A percentile compares a stretch with the other conserved stretches of the same genome.
These are phyloP conservation scores for Eutrigla gurnardus DNA, from an alignment of 2,797 vertebrate species.

Conservation along the genomic window DNA sequence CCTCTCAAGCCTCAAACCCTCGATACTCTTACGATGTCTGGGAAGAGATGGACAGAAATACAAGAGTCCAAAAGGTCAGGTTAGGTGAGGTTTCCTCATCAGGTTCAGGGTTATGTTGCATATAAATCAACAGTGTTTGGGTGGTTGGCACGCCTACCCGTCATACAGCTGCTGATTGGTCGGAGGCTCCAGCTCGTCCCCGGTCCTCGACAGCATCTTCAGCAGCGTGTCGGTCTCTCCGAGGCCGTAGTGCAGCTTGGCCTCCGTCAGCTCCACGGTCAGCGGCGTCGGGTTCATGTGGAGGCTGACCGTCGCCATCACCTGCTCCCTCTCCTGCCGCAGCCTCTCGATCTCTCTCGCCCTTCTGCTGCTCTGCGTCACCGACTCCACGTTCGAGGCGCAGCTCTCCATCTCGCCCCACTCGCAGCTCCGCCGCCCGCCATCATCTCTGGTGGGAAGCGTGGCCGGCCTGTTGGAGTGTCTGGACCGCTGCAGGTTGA, in stretches of 20 bases:
- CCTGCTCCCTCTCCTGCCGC: constrained; percentile 85
- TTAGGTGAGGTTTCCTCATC: not conserved
- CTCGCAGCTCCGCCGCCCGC: constrained; percentile 12
- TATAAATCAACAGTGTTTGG: not conserved
- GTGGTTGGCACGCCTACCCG: constrained; percentile 56
- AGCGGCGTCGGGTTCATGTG: constrained; percentile 85
- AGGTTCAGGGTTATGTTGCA: no score
- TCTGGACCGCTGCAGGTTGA: constrained; percentile 72
- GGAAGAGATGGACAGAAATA: constrained; percentile 16
- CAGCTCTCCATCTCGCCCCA: constrained; percentile 56
- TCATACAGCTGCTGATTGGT: constrained; percentile 81
- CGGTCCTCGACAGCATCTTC: constrained; percentile 84
- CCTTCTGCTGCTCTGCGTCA: constrained; percentile 58
- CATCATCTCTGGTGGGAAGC: not conserved
- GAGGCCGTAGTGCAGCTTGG: constrained; percentile 90
- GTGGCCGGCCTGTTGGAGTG: constrained; percentile 29
- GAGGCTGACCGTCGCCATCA: constrained; percentile 89
- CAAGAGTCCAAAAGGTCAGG: not conserved
- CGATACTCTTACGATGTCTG: constrained; percentile 90
- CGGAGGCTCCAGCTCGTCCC: constrained; percentile 65
- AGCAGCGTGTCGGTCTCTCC: constrained; percentile 92
- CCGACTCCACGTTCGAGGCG: constrained; percentile 45
- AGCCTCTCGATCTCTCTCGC: constrained; percentile 85
- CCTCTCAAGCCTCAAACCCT: constrained; percentile 86
- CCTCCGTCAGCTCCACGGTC: constrained; percentile 92